These are phyloP conservation scores for Tetramorium simillimum DNA, from an alignment of 1,140 invertebrate species.

Conservation along the genomic window DNA sequence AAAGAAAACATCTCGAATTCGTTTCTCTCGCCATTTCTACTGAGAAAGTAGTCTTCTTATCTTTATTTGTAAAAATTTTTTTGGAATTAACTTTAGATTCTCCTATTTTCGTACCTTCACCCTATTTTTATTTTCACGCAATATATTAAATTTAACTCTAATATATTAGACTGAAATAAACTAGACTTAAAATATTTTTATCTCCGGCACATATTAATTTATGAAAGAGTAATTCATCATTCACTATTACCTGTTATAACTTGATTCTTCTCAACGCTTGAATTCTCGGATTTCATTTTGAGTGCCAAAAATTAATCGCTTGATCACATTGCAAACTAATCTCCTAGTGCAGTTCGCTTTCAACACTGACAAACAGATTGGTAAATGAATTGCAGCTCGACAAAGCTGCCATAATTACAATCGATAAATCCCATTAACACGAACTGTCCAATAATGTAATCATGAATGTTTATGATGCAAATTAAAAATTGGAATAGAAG, in stretches of 20 bases:
- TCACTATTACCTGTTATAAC: neutral
- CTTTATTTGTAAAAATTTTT: slow-evolving; percentile 22
- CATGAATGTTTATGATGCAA: neutral
- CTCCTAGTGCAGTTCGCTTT: neutral
- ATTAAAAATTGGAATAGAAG: slow-evolving; percentile 32
- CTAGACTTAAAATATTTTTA: neutral
- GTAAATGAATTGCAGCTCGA: slow-evolving; percentile 27
- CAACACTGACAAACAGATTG: slow-evolving; percentile 21
- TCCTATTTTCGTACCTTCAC: neutral
- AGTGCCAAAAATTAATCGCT: neutral
- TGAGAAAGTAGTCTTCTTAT: slow-evolving; percentile 1
- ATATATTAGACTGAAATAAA: no score
- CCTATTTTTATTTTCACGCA: neutral
- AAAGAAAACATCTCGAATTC: neutral
- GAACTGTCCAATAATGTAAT: neutral
- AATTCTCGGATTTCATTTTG: neutral
- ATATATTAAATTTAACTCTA: no score
- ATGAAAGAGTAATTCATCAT: neutral
- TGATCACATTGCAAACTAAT: slow-evolving; percentile 6
- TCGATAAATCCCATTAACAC: slow-evolving; percentile 8
- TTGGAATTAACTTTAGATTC: neutral
- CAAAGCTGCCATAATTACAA: slow-evolving; percentile 25
- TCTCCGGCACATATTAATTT: neutral
- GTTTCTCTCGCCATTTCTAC: neutral
- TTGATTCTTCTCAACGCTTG: neutral